Base-by-base conservation (phyloP, 2,888 invertebrate genomes). In the Drosophila birchii region DNA sequence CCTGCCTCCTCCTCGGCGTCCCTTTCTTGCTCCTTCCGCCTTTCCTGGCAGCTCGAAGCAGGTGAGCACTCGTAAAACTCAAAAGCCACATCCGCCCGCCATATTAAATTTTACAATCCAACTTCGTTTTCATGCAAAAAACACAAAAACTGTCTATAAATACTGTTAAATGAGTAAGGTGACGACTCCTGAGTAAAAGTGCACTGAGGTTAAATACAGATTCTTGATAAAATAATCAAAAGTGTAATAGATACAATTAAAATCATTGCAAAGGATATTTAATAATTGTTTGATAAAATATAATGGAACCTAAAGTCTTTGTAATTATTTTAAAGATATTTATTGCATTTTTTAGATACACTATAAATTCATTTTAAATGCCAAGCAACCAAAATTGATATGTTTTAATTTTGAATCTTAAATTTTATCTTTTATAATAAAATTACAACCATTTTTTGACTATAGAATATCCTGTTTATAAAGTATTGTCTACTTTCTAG, bases 71-170 rank as follows among this genome's bases (percentile, higher is more conserved):
- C 70, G 62, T 79, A 59, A 68, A 78, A 79, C 73, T 79, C 74
- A 60, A 69, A 78, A 79, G 74, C 78, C 74, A 79, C 78, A 78
- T 79, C 73, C 78, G 80, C 73, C 67, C 69, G 68, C 67, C 80
- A 77, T 79, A 80, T 78, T 74, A 78, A 80, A 78, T 77, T 79
- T 74, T 66, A 51, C 57, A 74, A 78, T 78, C 63, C 64, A 80
- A 78, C 80, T 80, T 80, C 68, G 64, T 70, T 78, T 70, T 70
- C 67, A 57, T 11, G 41, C 70, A 57, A 47, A 57, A 57, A 77
- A 56, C 62, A 75, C 70, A 63, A 79, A 78, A 81, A 75, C 73
- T 68, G 79, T 81, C 79, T 76, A 79, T 79, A 81, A 81, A 79
- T 79, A 81, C 70, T 62, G 73, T 73, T 79, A 55, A 76, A 75